Percentiles rank a stretch among this genome's conserved stretches.
Conservation (phyloP, 1,140 invertebrate species). For the Proales similis region DNA sequence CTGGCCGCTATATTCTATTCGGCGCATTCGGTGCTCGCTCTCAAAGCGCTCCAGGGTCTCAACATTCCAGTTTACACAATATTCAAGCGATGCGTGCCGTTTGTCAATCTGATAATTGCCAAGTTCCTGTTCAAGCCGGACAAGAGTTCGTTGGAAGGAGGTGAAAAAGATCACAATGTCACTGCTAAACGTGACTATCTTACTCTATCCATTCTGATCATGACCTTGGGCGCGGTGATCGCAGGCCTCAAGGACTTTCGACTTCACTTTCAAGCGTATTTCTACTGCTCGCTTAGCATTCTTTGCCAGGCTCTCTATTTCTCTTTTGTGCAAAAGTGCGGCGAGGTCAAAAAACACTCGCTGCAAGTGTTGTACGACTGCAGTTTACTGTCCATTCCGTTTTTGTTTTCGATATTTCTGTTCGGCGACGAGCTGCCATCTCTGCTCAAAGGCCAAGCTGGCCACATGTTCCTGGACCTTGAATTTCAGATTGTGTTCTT, state of each 20-base stretch:
- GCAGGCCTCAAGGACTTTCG: slow-evolving; percentile 56
- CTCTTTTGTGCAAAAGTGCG: slow-evolving; percentile 53
- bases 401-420: slow-evolving; percentile 45
- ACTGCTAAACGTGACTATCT: slow-evolving; percentile 47
- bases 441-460: slow-evolving; percentile 39
- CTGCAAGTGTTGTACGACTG: slow-evolving; percentile 53
- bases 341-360: slow-evolving; percentile 45
- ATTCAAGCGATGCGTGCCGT: slow-evolving; percentile 55
- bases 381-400: slow-evolving; percentile 54
- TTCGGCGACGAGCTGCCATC: slow-evolving; percentile 44
- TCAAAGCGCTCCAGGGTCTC: slow-evolving; percentile 55
- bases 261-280: slow-evolving; percentile 52
- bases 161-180: too few relatives aligned
- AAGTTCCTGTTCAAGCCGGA: slow-evolving; percentile 49
- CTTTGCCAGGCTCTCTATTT: slow-evolving; percentile 55
- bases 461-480: slow-evolving; percentile 30
- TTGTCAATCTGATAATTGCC: slow-evolving; percentile 54
- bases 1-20: slow-evolving; percentile 51
- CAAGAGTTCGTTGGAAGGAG: too few relatives aligned
- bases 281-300: slow-evolving; percentile 54
- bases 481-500: slow-evolving; percentile 50
- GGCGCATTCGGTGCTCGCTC: slow-evolving; percentile 52
- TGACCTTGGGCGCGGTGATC: slow-evolving; percentile 54
- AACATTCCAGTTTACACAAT: slow-evolving; percentile 58
- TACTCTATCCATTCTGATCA: slow-evolving; percentile 48